A percentile compares a stretch with the other conserved stretches of the same genome.
Evolutionary conservation across 64 coral and sea anemone genomes (phyloP).

Genomic region (Pocillopora damicornis): DNA sequence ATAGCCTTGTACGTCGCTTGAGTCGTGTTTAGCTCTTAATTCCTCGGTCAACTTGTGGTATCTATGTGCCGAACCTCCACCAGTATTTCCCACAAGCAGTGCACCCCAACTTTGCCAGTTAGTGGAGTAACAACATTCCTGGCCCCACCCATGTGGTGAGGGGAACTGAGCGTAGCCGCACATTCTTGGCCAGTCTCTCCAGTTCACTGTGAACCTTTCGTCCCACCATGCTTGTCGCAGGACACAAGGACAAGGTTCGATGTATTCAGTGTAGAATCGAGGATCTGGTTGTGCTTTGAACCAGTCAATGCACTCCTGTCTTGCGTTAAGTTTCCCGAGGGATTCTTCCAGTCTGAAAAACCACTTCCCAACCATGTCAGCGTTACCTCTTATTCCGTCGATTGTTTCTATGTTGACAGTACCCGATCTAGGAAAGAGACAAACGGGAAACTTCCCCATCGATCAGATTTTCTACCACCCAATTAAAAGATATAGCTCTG

Average conservation of each 20-base stretch:
- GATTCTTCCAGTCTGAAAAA: constrained; percentile 12
- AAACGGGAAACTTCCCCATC: background rate
- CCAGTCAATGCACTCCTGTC: constrained; percentile 20
- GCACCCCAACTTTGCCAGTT: constrained; percentile 2
- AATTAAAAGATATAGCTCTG: too few species aligned
- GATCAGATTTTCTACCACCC: too few species aligned
- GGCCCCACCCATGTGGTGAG: constrained; percentile 41
- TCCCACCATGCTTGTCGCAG: constrained; percentile 42
- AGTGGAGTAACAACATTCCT: constrained; percentile 45
- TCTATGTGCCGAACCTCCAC: constrained; percentile 29
- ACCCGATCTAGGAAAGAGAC: constrained; percentile 4
- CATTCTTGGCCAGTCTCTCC: background rate
- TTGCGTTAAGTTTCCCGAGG: background rate
- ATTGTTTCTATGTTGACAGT: constrained; percentile 37
- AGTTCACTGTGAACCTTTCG: constrained; percentile 19
- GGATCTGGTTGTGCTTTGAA: constrained; percentile 47
- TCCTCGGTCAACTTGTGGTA: constrained; percentile 5
- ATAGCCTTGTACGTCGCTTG: constrained; percentile 1
- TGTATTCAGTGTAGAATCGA: constrained; percentile 18
- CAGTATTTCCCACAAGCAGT: constrained; percentile 36
- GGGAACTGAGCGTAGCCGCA: constrained; percentile 8
- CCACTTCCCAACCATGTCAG: constrained; percentile 21
- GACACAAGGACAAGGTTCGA: constrained; percentile 51
- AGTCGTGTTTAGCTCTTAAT: background rate
- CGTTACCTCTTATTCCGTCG: constrained; percentile 7